phyloP scores from a whole-genome alignment of 2,888 invertebrate species.

The Nemoura dubitans region DNA sequence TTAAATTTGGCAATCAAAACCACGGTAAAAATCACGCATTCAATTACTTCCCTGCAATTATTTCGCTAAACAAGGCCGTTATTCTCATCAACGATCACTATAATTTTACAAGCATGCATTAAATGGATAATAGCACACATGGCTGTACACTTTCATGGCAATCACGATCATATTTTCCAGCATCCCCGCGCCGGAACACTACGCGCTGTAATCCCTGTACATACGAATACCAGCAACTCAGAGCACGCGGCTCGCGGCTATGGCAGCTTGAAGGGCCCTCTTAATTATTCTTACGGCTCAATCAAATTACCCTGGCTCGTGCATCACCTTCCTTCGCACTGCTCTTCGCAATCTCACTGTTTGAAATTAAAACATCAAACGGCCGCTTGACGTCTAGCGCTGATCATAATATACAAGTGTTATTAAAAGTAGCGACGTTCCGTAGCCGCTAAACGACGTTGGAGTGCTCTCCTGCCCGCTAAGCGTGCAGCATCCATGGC shows the following conservation, averaged over 20 bases:
- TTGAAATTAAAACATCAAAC: background rate
- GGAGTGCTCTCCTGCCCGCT: too few relatives aligned
- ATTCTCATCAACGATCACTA: background rate
- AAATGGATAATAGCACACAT: background rate
- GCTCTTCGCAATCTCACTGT: background rate
- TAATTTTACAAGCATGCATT: background rate
- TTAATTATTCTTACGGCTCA: slow-evolving; percentile 4
- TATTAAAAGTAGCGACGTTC: background rate
- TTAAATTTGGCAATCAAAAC: background rate
- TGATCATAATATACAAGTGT: background rate
- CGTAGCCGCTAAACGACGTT: background rate
- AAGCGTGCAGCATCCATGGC: too few relatives aligned
- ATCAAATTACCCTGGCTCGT: background rate
- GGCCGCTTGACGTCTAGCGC: background rate
- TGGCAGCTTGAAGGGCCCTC: background rate
- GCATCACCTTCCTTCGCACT: background rate
- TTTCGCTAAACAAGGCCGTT: slow-evolving; percentile 4
- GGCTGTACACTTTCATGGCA: background rate
- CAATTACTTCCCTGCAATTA: background rate
- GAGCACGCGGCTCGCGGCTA: background rate
- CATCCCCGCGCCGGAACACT: background rate
- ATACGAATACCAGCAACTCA: background rate
- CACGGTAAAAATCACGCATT: slow-evolving; percentile 9
- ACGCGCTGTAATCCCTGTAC: background rate
- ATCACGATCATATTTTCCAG: background rate